These are phyloP conservation scores for Drosophila sproati DNA, from an alignment of 1,140 invertebrate species.

Conservation along the genomic window DNA sequence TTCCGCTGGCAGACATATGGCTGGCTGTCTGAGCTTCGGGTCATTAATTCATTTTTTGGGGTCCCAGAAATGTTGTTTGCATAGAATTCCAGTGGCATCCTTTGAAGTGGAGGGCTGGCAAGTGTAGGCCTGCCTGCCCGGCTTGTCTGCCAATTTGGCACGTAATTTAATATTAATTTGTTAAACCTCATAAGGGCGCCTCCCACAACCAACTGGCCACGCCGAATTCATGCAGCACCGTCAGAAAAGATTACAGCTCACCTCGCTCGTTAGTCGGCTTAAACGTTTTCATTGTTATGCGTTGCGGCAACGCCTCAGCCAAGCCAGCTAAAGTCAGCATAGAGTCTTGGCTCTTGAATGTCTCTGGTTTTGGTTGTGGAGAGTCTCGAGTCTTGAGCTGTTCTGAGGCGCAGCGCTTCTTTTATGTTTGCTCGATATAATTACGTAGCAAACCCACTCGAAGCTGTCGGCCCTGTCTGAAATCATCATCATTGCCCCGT, in stretches of 20 bases:
- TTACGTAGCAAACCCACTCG: slow-evolving; percentile 55
- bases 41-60: slow-evolving; percentile 40
- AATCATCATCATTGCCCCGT: slow-evolving; percentile 69
- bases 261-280: slow-evolving; percentile 73
- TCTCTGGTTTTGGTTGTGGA: too few relatives aligned
- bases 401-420: slow-evolving; percentile 54
- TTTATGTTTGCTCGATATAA: slow-evolving; percentile 80
- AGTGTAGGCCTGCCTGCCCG: slow-evolving; percentile 23
- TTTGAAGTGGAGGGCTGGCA: slow-evolving; percentile 44
- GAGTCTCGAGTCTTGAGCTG: neutral
- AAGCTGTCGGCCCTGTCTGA: slow-evolving; percentile 51
- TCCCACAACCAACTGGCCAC: slow-evolving; percentile 48
- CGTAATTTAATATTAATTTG: slow-evolving; percentile 83
- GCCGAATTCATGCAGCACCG: slow-evolving; percentile 34
- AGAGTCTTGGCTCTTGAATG: neutral
- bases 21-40: slow-evolving; percentile 9
- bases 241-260: slow-evolving; percentile 66
- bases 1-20: slow-evolving; percentile 64
- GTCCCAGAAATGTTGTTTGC: slow-evolving; percentile 41
- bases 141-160: slow-evolving; percentile 76
- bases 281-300: slow-evolving; percentile 82
- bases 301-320: slow-evolving; percentile 66
- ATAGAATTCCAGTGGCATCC: slow-evolving; percentile 66
- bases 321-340: slow-evolving; percentile 4
- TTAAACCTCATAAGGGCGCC: slow-evolving; percentile 77